Base-by-base conservation (phyloP, 2,888 invertebrate species). In the Drosophila subquinaria region DNA sequence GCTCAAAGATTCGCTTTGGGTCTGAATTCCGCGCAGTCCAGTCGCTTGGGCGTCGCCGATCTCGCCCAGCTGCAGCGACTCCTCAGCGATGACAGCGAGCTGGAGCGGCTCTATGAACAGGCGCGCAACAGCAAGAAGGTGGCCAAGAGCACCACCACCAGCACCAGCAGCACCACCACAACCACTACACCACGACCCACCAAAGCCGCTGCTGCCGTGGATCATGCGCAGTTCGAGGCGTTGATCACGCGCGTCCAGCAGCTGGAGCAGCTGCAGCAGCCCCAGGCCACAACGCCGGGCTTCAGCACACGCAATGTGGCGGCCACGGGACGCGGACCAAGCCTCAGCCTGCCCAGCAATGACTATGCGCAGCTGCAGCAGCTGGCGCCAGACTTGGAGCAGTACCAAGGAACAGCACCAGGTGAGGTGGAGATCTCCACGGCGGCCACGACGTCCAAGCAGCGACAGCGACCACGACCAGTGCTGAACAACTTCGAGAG, bases 211-310 rank as follows among this genome's bases (percentile, higher is more conserved):
- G 53, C 80, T n/a, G 65, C 84, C 0, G 88, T 89, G n/a, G 94
- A 95, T 79, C 92, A 94, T 38, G 89, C 92, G 4, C 93, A 94
- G 71, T 85, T 94, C 3, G 93, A 93, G 60, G 93, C 93, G 60
- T 82, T 94, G 1, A 90, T 94, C 23, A 93, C 92, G 11, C 93
- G 94, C 8, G 93, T 94, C 0, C 91, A 91, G 51, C 91, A 92
- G 59, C 56, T 92, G 68, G 92, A 92, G 68, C 90, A 90, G 17
- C 73, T 90, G 61, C 82, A 83, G 66, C 82, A 83, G 43, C 82
- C 87, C 2, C 61, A 71, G 15, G 13, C 81, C 1, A 86, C 82
- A 6, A 65, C 78, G 2, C 72, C 89, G 0, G 87, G 85, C 4
- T 91, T 91, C 36, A 89, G 80, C 35, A 90, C 85, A 11, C 90